A percentile compares a stretch with the other conserved stretches of the same genome.
Evolutionary conservation across 2,113 vertebrate genomes (phyloP).

Genomic region (Sinocyclocheilus anophthalmus): DNA sequence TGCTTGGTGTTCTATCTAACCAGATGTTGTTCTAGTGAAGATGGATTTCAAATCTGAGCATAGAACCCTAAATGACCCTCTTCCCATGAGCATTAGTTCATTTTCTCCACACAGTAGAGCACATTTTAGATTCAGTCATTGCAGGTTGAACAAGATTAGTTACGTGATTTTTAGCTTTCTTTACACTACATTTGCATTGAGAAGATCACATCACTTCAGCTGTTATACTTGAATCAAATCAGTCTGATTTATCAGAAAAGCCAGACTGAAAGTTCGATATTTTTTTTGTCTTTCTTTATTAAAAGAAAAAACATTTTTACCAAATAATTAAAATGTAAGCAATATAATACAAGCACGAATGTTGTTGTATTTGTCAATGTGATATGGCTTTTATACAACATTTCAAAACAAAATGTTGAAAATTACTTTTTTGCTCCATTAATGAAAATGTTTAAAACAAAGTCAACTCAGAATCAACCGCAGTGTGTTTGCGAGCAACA

Average conservation of each 20-base stretch:
- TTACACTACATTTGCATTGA: neutral
- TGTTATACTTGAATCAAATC: neutral
- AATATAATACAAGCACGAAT: neutral
- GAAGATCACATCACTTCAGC: slow-evolving; percentile 4
- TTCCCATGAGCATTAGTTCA: neutral
- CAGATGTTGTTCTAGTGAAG: slow-evolving; percentile 7
- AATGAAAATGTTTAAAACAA: neutral
- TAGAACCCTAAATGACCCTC: slow-evolving; percentile 1
- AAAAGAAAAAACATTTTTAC: neutral
- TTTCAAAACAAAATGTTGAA: neutral
- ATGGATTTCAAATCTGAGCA: slow-evolving; percentile 5
- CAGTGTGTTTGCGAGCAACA: neutral
- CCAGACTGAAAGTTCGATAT: neutral
- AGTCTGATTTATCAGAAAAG: neutral
- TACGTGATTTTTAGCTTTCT: neutral
- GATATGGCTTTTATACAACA: neutral
- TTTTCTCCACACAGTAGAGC: neutral
- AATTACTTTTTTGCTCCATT: neutral
- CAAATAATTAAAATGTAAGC: neutral
- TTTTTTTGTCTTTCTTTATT: neutral
- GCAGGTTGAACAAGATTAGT: neutral
- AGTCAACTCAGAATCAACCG: neutral
- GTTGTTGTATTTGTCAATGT: neutral
- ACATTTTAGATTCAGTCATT: slow-evolving; percentile 6
- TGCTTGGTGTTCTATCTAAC: slow-evolving; percentile 15